Base-by-base conservation (phyloP, 2,797 vertebrate species). In the Rhinogobio ventralis region DNA sequence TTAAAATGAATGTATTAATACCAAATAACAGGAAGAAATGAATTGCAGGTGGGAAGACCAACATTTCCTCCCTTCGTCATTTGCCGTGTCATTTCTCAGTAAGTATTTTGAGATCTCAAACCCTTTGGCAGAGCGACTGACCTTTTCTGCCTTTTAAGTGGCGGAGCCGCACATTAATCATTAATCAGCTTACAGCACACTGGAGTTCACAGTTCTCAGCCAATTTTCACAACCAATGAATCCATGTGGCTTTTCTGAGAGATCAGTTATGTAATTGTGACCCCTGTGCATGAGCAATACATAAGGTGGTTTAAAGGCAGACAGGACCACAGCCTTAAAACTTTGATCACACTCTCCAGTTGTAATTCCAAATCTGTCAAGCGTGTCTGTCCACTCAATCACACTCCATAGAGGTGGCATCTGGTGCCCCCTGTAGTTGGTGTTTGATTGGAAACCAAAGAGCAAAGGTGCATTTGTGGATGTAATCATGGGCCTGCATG, bases 121-220 rank as follows among this genome's bases (percentile, higher is more conserved):
- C 75, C 68, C 74, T 79, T 72, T 45, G 62, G 49, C 75, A 60
- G 83, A 85, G 79, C 64, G 3, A 36, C 83, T 89, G 88, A 89
- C 88, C 85, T 89, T 89, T 89, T 57, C 88, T 79, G 66, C 42
- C 51, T 86, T 84, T 79, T 82, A 84, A 82, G 82, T 82, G 64
- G 39, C 46, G 3, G 57, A 82, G 85, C 53, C 7, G 10, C 45
- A 39, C 88, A 87, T 88, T 71, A 89, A 88, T 89, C 89, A 87
- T 89, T 87, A 82, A 87, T 68, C 72, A 84, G 68, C 72, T 46
- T 82, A 28, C 68, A 51, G 68, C 77, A 64, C 72, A 77, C 74
- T 51, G 82, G 28, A 39, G 81, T 73, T 64, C 75, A 66, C 69
- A n/a, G 67, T 76, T 72, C 45, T 81, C 72, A 53, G 23, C 62